Conservation (phyloP, 2,113 vertebrate species). For the Hyla sarda region DNA sequence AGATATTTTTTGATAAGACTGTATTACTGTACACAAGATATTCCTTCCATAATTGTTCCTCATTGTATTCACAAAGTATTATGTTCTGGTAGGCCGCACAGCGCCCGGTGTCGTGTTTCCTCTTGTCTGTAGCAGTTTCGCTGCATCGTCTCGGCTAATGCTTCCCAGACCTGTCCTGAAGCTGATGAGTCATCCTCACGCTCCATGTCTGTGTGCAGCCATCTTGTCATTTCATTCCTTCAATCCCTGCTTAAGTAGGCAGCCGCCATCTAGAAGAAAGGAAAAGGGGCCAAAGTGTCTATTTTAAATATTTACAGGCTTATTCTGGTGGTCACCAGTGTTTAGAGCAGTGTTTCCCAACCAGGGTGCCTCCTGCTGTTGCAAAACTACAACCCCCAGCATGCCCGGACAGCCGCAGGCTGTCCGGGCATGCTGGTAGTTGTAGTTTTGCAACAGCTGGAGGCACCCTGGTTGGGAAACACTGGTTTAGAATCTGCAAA, state of each 20-base stretch:
- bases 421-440: too few relatives aligned
- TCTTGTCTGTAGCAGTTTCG: neutral
- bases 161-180: conserved; percentile 21
- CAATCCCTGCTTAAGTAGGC: conserved; percentile 1
- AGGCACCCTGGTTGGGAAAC: too few relatives aligned
- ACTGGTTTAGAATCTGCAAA: too few relatives aligned
- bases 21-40: neutral
- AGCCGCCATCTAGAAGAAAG: neutral
- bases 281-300: too few relatives aligned
- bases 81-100: neutral
- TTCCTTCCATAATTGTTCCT: neutral
- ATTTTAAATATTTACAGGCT: too few relatives aligned
- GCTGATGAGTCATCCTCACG: conserved; percentile 42
- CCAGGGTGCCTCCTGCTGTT: too few relatives aligned
- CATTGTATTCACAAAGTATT: neutral
- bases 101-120: neutral
- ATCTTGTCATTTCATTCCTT: conserved; percentile 23
- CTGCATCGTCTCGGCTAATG: conserved; percentile 6
- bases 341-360: too few relatives aligned
- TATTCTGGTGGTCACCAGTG: too few relatives aligned
- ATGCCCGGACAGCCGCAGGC: too few relatives aligned
- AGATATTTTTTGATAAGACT: neutral
- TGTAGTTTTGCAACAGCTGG: too few relatives aligned
- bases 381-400: too few relatives aligned
- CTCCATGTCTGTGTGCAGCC: conserved; percentile 28